Percentiles rank a stretch among this genome's conserved stretches.
Conservation (phyloP, 2,888 invertebrate species). For the Schizotus pectinicornis region DNA sequence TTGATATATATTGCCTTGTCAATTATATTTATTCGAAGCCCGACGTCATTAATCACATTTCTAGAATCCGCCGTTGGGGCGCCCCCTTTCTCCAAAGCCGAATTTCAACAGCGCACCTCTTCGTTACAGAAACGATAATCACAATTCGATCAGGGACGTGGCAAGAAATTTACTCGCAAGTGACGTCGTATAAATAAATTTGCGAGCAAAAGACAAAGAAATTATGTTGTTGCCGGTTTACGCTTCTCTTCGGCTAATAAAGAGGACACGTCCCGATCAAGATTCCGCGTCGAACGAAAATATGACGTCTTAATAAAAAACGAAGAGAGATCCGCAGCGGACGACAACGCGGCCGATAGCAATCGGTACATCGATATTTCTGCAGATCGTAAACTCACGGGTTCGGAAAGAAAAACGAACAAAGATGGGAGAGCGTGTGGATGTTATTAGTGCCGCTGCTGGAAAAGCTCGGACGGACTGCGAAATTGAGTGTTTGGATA, state of each 20-base stretch:
- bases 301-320: slow-evolving; percentile 44
- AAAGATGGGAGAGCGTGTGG: background rate
- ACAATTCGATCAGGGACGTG: no score
- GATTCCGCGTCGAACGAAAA: slow-evolving; percentile 32
- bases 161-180: no score
- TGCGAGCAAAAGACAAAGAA: slow-evolving; percentile 14
- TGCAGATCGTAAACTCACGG: slow-evolving; percentile 42
- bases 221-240: slow-evolving; percentile 29
- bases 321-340: slow-evolving; percentile 27
- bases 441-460: no score
- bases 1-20: slow-evolving; percentile 18
- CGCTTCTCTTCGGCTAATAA: slow-evolving; percentile 23
- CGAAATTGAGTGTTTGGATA: no score
- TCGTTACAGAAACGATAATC: no score
- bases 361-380: slow-evolving; percentile 46
- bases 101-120: no score
- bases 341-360: slow-evolving; percentile 42
- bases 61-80: no score
- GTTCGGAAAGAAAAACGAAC: slow-evolving; percentile 12
- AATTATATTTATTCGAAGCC: slow-evolving; percentile 24
- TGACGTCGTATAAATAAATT: no score
- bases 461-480: no score
- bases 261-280: slow-evolving; percentile 21
- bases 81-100: no score
- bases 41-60: slow-evolving; percentile 19